These are phyloP conservation scores for Callimorpha dominula DNA, from an alignment of 2,888 invertebrate species.

Conservation along the genomic window DNA sequence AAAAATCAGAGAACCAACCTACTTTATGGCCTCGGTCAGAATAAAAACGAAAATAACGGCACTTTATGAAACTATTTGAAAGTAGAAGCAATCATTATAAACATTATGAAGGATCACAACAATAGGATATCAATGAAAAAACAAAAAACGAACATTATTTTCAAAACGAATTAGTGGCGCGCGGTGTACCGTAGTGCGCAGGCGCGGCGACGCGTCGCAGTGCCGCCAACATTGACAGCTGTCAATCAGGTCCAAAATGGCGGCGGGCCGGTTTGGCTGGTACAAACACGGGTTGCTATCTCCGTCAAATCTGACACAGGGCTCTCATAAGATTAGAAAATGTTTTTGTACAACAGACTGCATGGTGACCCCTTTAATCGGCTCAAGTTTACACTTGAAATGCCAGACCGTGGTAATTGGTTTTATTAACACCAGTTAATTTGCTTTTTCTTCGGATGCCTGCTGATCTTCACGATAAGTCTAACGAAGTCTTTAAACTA, in stretches of 20 bases:
- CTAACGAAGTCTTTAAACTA: constrained; percentile 41
- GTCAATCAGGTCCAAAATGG: constrained; percentile 86
- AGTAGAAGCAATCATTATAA: constrained; percentile 15
- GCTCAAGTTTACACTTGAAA: constrained; percentile 44
- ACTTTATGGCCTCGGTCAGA: not conserved
- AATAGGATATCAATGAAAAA: constrained; percentile 36
- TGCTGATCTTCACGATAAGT: constrained; percentile 35
- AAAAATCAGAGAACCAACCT: not conserved
- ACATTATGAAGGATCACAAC: constrained; percentile 22
- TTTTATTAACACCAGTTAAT: constrained; percentile 41
- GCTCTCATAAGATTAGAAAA: constrained; percentile 58
- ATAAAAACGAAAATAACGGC: not conserved
- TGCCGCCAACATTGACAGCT: constrained; percentile 86
- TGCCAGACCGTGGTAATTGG: constrained; percentile 41
- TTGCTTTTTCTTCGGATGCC: constrained; percentile 30
- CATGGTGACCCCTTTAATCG: constrained; percentile 48
- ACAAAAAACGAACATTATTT: constrained; percentile 54
- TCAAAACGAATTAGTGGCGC: constrained; percentile 74
- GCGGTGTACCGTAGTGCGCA: constrained; percentile 66
- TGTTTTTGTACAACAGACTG: constrained; percentile 46
- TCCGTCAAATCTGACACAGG: constrained; percentile 68
- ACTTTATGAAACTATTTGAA: not conserved
- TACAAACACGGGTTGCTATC: constrained; percentile 63
- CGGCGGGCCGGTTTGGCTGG: constrained; percentile 77
- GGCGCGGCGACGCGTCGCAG: constrained; percentile 83